Conservation (phyloP, 2,113 vertebrate species). For the Porphyrio hochstetteri region DNA sequence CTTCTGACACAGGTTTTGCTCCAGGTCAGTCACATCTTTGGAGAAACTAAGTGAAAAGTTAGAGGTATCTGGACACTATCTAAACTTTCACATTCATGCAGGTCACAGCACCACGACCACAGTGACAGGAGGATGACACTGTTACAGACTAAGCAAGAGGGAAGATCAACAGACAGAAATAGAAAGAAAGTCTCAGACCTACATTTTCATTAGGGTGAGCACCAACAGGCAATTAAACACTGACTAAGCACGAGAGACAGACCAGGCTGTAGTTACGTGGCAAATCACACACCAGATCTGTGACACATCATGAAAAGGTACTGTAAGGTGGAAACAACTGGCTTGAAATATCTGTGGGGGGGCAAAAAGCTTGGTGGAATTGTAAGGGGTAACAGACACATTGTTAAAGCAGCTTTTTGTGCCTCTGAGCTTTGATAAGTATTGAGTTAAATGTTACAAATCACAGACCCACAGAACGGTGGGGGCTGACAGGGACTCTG, state of each 20-base stretch:
- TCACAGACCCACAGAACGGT: no score
- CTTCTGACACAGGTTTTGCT: neutral
- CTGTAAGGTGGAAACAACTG: neutral
- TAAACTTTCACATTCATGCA: neutral
- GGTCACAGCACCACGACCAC: neutral
- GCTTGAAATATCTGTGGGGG: neutral
- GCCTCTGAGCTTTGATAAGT: neutral
- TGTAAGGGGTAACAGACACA: neutral
- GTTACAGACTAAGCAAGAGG: neutral
- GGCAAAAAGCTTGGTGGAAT: neutral
- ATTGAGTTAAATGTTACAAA: neutral
- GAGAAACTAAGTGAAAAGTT: neutral
- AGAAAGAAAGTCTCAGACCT: neutral
- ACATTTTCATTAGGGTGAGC: neutral
- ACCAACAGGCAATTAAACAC: neutral
- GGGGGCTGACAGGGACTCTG: no score
- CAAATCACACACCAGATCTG: neutral
- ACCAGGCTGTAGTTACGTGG: neutral
- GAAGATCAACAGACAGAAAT: neutral
- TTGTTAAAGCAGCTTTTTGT: neutral
- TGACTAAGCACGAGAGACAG: neutral
- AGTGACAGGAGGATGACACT: neutral
- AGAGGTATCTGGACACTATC: neutral
- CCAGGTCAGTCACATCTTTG: neutral
- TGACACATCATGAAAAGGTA: neutral